Base-by-base conservation (phyloP, 2,888 invertebrate genomes). In the Colostygia pectinataria region DNA sequence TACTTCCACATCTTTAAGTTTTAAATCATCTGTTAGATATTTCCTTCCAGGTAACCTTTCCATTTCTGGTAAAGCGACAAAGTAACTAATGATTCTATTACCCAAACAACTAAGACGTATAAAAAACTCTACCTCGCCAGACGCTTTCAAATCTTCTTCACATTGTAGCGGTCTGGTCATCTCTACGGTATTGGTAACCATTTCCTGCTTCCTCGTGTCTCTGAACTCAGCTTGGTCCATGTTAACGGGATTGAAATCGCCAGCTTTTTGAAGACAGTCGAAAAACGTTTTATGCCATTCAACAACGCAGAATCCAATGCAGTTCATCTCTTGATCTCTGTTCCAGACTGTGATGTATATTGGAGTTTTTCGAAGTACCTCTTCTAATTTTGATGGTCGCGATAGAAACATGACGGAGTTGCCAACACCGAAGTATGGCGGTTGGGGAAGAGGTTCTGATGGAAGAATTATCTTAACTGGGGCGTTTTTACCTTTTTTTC, bases 311-410 rank as follows among this genome's bases (percentile, higher is more conserved):
- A 84, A 86, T 4, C 88, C 89, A 28, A 83, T 59, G 40, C 89
- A 89, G 34, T 81, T 77, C 70, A 90, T 74, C 2, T 80, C 75
- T 54, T 89, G 77, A 40, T 89, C 87, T 63, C 88, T 77, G 37
- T 90, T 89, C 90, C 89, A 90, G 0, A 88, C 89, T 6, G 86
- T 82, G 4, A 90, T 75, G 34, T 81, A 77, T 34, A 90, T 77
- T 1, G 89, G 89, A 13, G 89, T 87, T 45, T 83, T 78, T 44
- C 57, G 69, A 28, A 90, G 65, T 0, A 79, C 56, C 49, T 89
- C 87, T 58, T 80, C 80, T 36, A 90, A 63, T 61, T 78, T 82
- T 0, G 83, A 80, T 14, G 90, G 89, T 56, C 89, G 74, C 0
- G 85, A 86, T 41, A 88, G 46, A 53, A 90, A 90, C 75, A 86